A percentile compares a stretch with the other conserved stretches of the same genome.
Conservation (phyloP, 2,113 vertebrate genomes). For the Falcunculus frontatus region DNA sequence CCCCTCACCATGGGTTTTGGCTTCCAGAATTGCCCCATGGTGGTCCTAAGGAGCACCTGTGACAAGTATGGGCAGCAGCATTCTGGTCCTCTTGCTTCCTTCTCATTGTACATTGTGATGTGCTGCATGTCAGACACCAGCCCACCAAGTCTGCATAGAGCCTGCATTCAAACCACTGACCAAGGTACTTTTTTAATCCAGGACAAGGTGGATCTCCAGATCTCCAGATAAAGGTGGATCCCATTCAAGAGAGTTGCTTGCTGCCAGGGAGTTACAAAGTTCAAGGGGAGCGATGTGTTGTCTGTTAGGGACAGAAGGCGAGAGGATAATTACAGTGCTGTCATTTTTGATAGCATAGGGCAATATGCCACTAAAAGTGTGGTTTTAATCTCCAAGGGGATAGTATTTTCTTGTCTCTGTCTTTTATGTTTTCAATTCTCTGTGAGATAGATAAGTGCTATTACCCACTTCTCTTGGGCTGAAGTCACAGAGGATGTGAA, state of each 20-base stretch:
- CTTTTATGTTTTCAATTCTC: neutral
- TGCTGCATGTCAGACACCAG: neutral
- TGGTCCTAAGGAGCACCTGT: neutral
- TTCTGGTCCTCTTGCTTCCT: neutral
- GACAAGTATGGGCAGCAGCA: neutral
- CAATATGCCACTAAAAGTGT: neutral
- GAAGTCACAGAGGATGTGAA: neutral
- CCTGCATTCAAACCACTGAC: accelerated
- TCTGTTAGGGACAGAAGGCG: neutral
- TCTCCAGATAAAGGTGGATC: neutral
- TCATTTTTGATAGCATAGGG: neutral
- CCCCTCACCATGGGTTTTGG: neutral
- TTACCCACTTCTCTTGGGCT: neutral
- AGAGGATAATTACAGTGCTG: neutral
- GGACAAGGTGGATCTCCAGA: neutral
- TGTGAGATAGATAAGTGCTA: neutral
- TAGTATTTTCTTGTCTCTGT: neutral
- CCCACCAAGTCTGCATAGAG: accelerated
- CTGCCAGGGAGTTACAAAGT: neutral
- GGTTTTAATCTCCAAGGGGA: neutral
- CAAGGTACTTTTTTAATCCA: neutral
- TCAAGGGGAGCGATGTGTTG: neutral
- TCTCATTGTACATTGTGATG: neutral
- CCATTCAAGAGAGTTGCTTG: neutral
- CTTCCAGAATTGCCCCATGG: neutral